Base-by-base conservation (phyloP, 2,113 vertebrate genomes). In the Lontra canadensis region DNA sequence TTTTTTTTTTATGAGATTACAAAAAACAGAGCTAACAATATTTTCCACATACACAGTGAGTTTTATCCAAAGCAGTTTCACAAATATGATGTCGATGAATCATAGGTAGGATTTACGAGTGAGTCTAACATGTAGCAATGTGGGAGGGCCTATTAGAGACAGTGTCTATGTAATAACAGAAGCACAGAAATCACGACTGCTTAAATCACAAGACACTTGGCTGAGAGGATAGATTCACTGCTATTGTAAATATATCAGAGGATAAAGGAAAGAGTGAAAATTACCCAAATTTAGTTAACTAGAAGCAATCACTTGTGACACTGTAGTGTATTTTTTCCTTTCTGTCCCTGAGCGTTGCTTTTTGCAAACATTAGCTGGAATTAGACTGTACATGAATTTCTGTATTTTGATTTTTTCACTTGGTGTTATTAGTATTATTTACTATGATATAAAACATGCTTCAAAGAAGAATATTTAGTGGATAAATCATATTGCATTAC, bases 51-150 rank as follows among this genome's bases (percentile, higher is more conserved):
- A 65, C 49, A 67, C 18, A 76, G 36, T 80, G 83, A 90, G 67
- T 97, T 96, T 71, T 94, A 92, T 61, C 81, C 67, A 80, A 95
- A 94, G 92, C n/a, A 85, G 44, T 96, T 97, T 96, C 94, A 96
- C 82, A 93, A 83, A 94, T 91, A 85, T 0, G 44, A 78, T 59
- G 55, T 44, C n/a, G 74, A 96, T 98, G 88, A 97, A 94, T 98
- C 93, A 95, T 49, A 96, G 61, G 78, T 90, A 96, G 80, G 73
- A 96, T 97, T 97, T 97, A 96, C 20, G 85, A 96, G 96, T 69
- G 73, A 93, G 94, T 94, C 76, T 82, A 80, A 94, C 44, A 76
- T 65, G 79, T 23, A 90, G 88, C 88, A 88, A 67, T 96, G 95
- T 94, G 93, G 90, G 97, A 97, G 87, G 95, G 55, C 76, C 88